A percentile compares a stretch with the other conserved stretches of the same genome.
phyloP scores from a whole-genome alignment of 1,140 invertebrate genomes.

The Brachystomella parvula region DNA sequence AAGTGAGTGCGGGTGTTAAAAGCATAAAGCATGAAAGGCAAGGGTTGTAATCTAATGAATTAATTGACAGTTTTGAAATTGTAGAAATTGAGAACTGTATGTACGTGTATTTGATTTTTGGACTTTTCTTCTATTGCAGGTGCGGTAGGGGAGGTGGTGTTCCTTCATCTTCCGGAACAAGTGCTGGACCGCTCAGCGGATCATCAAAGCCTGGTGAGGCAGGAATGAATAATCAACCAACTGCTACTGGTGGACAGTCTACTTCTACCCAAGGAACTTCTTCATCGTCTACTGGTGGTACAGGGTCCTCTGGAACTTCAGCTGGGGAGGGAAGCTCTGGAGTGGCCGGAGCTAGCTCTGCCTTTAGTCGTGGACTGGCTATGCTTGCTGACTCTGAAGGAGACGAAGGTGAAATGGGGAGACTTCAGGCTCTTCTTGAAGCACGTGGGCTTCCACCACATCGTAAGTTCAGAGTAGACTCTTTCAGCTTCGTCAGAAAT shows the following conservation, averaged over 20 bases:
- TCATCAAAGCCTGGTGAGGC: conserved; percentile 53
- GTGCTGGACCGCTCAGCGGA: conserved; percentile 41
- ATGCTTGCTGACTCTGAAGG: conserved; percentile 44
- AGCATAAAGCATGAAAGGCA: neutral
- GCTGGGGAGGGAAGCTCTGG: neutral
- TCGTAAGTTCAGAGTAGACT: conserved; percentile 45
- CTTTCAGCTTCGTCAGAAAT: neutral
- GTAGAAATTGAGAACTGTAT: neutral
- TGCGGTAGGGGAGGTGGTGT: conserved; percentile 36
- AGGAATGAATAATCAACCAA: conserved; percentile 46
- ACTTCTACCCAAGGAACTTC: neutral
- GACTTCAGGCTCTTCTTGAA: conserved; percentile 82
- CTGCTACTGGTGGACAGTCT: conserved; percentile 24
- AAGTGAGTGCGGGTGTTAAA: no score
- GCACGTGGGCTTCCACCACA: conserved; percentile 85
- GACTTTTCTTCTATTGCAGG: conserved; percentile 13
- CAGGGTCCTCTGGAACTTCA: conserved; percentile 17
- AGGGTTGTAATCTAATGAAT: neutral
- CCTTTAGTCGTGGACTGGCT: conserved; percentile 41
- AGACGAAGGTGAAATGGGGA: conserved; percentile 80
- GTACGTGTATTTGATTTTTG: neutral
- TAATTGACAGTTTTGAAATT: neutral
- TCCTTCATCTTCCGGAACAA: conserved; percentile 31
- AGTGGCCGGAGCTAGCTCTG: conserved; percentile 36
- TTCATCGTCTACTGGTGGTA: conserved; percentile 13